A percentile compares a stretch with the other conserved stretches of the same genome.
Conservation (phyloP, 2,113 vertebrate genomes). For the Odobenus rosmarus region DNA sequence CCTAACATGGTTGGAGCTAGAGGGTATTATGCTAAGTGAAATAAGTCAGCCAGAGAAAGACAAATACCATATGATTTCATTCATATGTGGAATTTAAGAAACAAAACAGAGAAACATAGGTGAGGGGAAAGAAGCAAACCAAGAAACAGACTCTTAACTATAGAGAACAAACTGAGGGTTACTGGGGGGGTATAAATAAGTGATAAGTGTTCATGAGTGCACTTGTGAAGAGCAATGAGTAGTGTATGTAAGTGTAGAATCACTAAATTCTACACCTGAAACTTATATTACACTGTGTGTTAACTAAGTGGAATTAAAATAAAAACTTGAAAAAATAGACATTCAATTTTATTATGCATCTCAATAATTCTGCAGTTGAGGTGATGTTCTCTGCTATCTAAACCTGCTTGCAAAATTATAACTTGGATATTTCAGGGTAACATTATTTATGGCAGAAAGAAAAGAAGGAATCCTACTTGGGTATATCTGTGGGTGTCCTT, state of each 20-base stretch:
- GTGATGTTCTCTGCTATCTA: not conserved
- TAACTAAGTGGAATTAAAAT: not conserved
- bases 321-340: not conserved
- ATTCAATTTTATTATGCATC: not conserved
- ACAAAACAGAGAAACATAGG: not conserved
- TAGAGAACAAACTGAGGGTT: not conserved
- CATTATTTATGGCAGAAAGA: not conserved
- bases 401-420: not conserved
- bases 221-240: not conserved
- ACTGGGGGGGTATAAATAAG: not conserved
- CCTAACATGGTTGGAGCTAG: not conserved
- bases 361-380: not conserved
- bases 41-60: not conserved
- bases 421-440: not conserved
- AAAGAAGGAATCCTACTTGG: not conserved
- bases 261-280: not conserved
- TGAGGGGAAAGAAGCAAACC: not conserved
- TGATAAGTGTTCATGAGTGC: not conserved
- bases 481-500: not conserved
- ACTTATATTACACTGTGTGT: not conserved
- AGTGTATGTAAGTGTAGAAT: not conserved
- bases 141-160: not conserved
- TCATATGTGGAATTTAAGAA: not conserved
- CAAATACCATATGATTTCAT: not conserved
- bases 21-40: not conserved